phyloP scores from a whole-genome alignment of 2,888 invertebrate genomes.

The Drosophila incognita region DNA sequence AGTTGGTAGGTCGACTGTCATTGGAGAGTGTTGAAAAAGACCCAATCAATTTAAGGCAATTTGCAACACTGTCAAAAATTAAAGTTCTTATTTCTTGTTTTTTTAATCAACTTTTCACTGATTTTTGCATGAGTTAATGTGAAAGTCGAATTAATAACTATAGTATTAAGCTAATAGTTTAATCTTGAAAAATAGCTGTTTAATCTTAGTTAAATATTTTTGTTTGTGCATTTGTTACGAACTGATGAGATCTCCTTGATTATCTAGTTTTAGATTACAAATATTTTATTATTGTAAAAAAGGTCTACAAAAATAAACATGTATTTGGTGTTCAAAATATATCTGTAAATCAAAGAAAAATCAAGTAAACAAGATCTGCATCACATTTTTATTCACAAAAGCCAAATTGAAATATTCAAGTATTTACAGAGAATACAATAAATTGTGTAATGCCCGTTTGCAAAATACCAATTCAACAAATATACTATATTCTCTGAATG shows the following conservation, averaged over 20 bases:
- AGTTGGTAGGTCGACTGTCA: constrained; percentile 15
- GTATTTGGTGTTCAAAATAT: too few relatives aligned
- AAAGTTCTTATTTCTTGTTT: background rate
- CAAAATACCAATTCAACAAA: background rate
- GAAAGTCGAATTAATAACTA: background rate
- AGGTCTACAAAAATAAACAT: background rate
- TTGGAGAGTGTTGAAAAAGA: constrained; percentile 37
- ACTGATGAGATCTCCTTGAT: background rate
- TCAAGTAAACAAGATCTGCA: background rate
- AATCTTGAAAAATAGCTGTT: background rate
- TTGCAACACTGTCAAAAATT: background rate
- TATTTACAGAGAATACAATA: background rate
- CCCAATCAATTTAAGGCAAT: background rate
- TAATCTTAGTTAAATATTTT: background rate
- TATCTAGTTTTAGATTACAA: too few relatives aligned
- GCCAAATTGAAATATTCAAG: background rate
- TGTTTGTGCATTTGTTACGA: background rate
- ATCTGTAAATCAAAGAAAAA: background rate
- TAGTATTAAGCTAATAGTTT: background rate
- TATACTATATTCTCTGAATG: constrained; percentile 21
- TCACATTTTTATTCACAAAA: background rate
- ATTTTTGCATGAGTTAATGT: background rate
- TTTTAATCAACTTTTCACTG: background rate
- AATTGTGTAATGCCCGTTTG: background rate
- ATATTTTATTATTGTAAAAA: too few relatives aligned